These are phyloP conservation scores for Agrotis puta DNA, from an alignment of 2,888 invertebrate species.

Conservation along the genomic window DNA sequence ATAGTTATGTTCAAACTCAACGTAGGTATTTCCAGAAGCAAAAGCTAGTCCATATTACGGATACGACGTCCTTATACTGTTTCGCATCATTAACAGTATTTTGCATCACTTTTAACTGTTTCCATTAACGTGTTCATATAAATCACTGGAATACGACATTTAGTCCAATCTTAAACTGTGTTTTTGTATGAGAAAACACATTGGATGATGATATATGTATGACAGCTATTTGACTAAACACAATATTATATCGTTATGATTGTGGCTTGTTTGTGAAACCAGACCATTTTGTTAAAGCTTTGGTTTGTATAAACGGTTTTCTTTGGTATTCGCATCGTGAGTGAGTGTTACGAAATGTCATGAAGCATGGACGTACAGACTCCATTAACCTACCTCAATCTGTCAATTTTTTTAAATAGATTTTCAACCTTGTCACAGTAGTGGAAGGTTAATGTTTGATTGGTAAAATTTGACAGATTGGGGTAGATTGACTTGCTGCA, in stretches of 20 bases:
- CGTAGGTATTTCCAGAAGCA: accelerated
- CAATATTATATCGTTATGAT: constrained; percentile 34
- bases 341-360: constrained; percentile 5
- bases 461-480: no score
- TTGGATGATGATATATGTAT: constrained; percentile 33
- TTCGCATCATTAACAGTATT: constrained; percentile 16
- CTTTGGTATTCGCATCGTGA: constrained; percentile 7
- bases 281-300: constrained; percentile 29
- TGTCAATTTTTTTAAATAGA: no score
- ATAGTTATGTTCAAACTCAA: not conserved
- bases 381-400: no score
- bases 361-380: not conserved
- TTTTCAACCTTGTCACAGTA: no score
- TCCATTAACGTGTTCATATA: constrained; percentile 37
- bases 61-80: constrained; percentile 14
- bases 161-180: constrained; percentile 24
- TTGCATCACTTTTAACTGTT: not conserved
- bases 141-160: constrained; percentile 51
- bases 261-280: constrained; percentile 49
- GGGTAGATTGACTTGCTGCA: no score
- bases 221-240: constrained; percentile 36
- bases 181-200: constrained; percentile 43
- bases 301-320: constrained; percentile 14
- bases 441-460: no score
- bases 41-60: not conserved